phyloP scores from a whole-genome alignment of 1,140 invertebrate genomes.

The Trichonephila clavipes region DNA sequence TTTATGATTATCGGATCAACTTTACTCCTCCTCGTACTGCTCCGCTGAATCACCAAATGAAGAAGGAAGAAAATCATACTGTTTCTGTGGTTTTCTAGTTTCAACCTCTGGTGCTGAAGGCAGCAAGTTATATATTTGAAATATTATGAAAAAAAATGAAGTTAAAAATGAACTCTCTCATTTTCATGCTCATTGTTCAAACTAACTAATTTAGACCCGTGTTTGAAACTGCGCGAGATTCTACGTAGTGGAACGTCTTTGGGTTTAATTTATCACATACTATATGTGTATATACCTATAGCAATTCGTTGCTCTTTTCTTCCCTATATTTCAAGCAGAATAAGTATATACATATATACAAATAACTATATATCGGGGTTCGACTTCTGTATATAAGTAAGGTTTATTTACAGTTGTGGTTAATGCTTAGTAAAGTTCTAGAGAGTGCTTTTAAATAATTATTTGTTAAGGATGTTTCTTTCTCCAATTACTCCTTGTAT shows the following conservation, averaged over 20 bases:
- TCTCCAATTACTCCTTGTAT: too few relatives aligned
- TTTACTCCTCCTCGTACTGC: background rate
- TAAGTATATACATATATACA: slow-evolving; percentile 42
- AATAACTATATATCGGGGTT: slow-evolving; percentile 45
- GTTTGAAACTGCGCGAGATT: slow-evolving; percentile 18
- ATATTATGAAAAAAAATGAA: slow-evolving; percentile 20
- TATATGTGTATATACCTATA: slow-evolving; percentile 53
- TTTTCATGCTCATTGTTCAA: slow-evolving; percentile 60
- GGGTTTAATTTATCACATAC: slow-evolving; percentile 1
- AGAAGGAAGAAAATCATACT: background rate
- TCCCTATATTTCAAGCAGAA: slow-evolving; percentile 49
- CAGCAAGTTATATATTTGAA: slow-evolving; percentile 52
- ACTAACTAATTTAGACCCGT: slow-evolving; percentile 34
- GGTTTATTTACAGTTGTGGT: slow-evolving; percentile 49
- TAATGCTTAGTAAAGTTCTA: background rate
- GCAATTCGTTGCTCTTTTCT: slow-evolving; percentile 32
- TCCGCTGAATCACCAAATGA: slow-evolving; percentile 4
- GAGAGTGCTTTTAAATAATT: too few relatives aligned
- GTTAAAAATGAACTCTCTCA: slow-evolving; percentile 43
- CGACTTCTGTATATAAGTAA: slow-evolving; percentile 43
- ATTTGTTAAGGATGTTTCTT: too few relatives aligned
- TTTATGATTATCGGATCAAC: background rate
- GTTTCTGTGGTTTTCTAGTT: slow-evolving; percentile 7
- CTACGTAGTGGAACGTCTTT: slow-evolving; percentile 14
- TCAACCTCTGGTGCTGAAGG: slow-evolving; percentile 53